Evolutionary conservation across 2,797 vertebrate genomes (phyloP), one percentile per base, ranked within the genome.

Genomic region (Siniperca obscura): DNA sequence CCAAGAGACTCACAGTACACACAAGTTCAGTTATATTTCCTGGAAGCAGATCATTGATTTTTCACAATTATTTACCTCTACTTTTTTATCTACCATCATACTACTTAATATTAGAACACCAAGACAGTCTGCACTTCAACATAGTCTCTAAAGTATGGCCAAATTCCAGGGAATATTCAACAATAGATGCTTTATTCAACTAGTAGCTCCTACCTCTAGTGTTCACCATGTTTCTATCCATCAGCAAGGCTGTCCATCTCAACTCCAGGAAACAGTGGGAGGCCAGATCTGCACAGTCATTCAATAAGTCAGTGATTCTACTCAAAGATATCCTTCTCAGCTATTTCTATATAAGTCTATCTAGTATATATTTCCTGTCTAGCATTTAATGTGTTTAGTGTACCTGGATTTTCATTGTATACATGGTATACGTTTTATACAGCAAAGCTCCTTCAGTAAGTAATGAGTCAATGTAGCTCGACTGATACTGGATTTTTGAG

Each of bases 141-240:
- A 46, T 36, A 9, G 19, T 64, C 38, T 46, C 7, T 38, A 13
- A 64, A 64, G 36, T 19, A 38, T 46, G 10, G 0, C 8, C n/a
- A 25, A 67, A 46, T 36, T 48, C 13, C 25, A 44, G 11, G 46
- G 42, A 55, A 73, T 6, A 65, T 68, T 36, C 42, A 74, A 88
- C 74, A 86, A 79, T 65, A 27, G 62, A 67, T 62, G 53, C 71
- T 76, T 81, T 90, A 68, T 87, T 74, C 69, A 60, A 38, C n/a
- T 5, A 77, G 22, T 3, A 30, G 30, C 27, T 48, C 36, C 40
- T 27, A 8, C 17, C 6, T 38, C 30, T 10, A n/a, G 11, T 60
- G 12, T 61, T 66, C 14, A 67, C 55, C 25, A 44, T 53, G 9
- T 71, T 74, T 83, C 60, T 60, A 62, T 64, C 25, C 59, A 44